Evolutionary conservation across 2,113 vertebrate genomes (phyloP).

Genomic region (Holacanthus passer): DNA sequence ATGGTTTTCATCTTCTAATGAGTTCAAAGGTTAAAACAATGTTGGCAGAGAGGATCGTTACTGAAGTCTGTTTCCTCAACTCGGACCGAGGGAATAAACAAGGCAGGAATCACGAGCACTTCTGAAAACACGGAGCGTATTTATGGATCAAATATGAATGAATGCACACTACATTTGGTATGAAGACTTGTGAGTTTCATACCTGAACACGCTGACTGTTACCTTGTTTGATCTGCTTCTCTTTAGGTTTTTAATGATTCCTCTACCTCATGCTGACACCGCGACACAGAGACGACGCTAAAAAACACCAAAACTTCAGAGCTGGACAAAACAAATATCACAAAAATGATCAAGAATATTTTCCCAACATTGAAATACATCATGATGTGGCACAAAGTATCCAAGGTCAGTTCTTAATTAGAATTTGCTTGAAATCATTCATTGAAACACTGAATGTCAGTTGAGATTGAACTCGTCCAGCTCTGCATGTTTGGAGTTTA

Average conservation of each 20-base stretch:
- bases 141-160: neutral
- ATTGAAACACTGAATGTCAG: neutral
- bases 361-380: too few relatives aligned
- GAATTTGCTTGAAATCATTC: neutral
- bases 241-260: conserved; percentile 16
- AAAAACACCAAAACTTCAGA: neutral
- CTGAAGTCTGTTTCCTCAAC: too few relatives aligned
- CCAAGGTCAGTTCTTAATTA: neutral
- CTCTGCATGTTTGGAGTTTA: neutral
- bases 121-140: conserved; percentile 1
- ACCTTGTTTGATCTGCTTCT: conserved; percentile 23
- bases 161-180: neutral
- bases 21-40: neutral
- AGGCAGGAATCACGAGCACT: neutral
- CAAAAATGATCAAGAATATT: neutral
- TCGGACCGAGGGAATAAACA: neutral
- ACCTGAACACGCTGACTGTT: conserved; percentile 46
- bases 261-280: conserved; percentile 63
- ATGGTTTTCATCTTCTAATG: neutral
- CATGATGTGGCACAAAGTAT: neutral
- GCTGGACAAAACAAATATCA: neutral
- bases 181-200: neutral
- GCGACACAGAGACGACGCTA: neutral
- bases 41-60: neutral
- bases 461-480: neutral